Conservation (phyloP, 2,797 vertebrate species). For the Ctenopoma kingsleyae region DNA sequence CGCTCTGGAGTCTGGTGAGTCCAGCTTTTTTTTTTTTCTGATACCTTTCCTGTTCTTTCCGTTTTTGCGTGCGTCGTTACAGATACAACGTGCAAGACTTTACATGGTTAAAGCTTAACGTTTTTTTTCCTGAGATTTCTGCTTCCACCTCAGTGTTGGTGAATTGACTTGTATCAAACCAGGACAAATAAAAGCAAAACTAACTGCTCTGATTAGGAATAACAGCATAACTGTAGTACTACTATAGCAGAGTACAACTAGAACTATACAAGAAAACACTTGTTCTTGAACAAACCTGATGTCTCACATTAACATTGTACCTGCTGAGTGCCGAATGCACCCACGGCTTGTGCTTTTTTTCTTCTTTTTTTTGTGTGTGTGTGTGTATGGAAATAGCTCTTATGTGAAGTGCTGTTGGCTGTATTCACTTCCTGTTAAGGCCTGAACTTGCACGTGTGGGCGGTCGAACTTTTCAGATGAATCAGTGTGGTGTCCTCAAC, state of each 20-base stretch:
- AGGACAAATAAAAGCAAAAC: too few species aligned
- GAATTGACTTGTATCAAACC: too few species aligned
- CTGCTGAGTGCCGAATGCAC: not conserved
- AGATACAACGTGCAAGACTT: too few species aligned
- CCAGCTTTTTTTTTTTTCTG: not conserved
- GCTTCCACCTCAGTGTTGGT: too few species aligned
- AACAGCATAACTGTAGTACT: too few species aligned
- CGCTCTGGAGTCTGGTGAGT: slow-evolving; percentile 83
- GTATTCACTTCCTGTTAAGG: slow-evolving; percentile 22
- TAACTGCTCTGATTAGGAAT: too few species aligned
- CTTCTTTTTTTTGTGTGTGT: not conserved
- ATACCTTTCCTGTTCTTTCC: too few species aligned
- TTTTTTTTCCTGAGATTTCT: too few species aligned
- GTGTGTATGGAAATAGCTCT: slow-evolving; percentile 23
- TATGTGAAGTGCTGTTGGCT: slow-evolving; percentile 8
- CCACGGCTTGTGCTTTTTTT: not conserved
- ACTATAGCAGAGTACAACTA: too few species aligned
- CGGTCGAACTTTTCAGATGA: slow-evolving; percentile 19
- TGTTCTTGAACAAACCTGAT: not conserved
- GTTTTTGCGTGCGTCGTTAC: too few species aligned
- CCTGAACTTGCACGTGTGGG: slow-evolving; percentile 34
- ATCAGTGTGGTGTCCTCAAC: slow-evolving; percentile 24
- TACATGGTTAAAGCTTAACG: too few species aligned
- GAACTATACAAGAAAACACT: not conserved
- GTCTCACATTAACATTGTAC: not conserved